Percentiles rank a stretch among this genome's conserved stretches.
These are phyloP conservation scores for Nipponia nippon DNA, from an alignment of 2,113 vertebrate genomes.

Conservation along the genomic window DNA sequence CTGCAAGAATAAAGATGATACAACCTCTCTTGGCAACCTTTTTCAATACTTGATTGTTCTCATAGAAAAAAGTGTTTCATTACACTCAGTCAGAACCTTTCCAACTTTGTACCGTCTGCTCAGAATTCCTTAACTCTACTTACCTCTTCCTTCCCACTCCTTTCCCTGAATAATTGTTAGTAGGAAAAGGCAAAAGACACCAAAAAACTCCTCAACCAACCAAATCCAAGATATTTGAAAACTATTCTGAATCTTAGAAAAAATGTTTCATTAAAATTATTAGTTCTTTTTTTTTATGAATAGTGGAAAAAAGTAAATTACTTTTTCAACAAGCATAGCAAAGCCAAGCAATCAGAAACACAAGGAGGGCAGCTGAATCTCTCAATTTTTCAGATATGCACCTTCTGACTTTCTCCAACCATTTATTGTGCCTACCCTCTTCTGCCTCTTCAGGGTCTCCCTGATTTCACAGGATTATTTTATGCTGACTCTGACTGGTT, in stretches of 20 bases:
- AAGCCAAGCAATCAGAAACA: neutral
- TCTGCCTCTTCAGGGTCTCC: neutral
- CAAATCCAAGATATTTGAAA: neutral
- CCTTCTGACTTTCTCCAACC: neutral
- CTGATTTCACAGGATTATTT: neutral
- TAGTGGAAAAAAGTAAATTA: neutral
- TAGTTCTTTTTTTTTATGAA: neutral
- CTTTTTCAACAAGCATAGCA: neutral
- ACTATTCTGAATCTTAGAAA: neutral
- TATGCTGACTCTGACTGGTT: neutral
- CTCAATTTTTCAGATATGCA: neutral
- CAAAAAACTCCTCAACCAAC: neutral
- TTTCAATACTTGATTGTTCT: neutral
- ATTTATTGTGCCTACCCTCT: neutral
- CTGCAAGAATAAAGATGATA: neutral
- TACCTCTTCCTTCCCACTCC: neutral
- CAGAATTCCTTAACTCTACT: neutral
- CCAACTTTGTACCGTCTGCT: neutral
- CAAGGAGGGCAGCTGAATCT: neutral
- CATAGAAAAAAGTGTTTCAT: neutral
- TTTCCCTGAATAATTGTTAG: neutral
- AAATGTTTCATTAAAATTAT: neutral
- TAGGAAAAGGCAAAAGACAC: neutral
- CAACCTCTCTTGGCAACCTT: neutral
- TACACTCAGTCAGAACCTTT: neutral